Evolutionary conservation across 2,888 invertebrate genomes (phyloP).

Genomic region (Dexiosoma caninum): DNA sequence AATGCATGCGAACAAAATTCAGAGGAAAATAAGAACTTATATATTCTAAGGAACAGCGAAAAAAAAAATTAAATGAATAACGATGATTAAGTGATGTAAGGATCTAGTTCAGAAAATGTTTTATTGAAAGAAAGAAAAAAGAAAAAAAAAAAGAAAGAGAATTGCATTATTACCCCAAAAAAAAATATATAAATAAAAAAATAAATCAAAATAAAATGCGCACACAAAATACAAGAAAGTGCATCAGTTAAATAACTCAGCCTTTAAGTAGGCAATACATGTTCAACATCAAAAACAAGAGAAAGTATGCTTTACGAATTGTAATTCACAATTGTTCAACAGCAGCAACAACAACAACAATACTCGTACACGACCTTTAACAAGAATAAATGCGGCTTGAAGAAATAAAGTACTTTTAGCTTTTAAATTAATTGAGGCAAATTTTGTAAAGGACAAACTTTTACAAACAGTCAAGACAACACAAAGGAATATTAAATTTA

Average conservation of each 20-base stretch:
- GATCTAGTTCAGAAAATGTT: constrained; percentile 35
- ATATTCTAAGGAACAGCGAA: constrained; percentile 6
- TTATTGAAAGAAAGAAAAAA: constrained; percentile 49
- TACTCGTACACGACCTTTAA: constrained; percentile 27
- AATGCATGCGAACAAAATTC: constrained; percentile 47
- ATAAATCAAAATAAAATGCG: neutral
- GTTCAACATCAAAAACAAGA: constrained; percentile 29
- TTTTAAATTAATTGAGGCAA: neutral
- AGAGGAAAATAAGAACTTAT: constrained; percentile 7
- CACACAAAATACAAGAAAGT: constrained; percentile 11
- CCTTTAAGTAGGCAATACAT: constrained; percentile 48
- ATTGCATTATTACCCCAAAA: constrained; percentile 34
- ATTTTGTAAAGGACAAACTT: too few species aligned
- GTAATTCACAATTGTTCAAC: constrained; percentile 17
- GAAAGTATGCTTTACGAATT: constrained; percentile 37
- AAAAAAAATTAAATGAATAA: constrained; percentile 35
- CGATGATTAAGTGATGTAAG: constrained; percentile 48
- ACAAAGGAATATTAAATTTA: too few species aligned
- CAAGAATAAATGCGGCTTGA: neutral
- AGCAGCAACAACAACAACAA: neutral
- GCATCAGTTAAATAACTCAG: constrained; percentile 28
- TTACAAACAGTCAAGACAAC: too few species aligned
- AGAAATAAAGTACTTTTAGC: neutral
- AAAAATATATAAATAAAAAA: neutral
- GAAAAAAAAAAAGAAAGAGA: constrained; percentile 1